Evolutionary conservation across 2,888 invertebrate species (phyloP), one percentile per base, ranked within the genome.

Genomic region (Mystacides longicornis): DNA sequence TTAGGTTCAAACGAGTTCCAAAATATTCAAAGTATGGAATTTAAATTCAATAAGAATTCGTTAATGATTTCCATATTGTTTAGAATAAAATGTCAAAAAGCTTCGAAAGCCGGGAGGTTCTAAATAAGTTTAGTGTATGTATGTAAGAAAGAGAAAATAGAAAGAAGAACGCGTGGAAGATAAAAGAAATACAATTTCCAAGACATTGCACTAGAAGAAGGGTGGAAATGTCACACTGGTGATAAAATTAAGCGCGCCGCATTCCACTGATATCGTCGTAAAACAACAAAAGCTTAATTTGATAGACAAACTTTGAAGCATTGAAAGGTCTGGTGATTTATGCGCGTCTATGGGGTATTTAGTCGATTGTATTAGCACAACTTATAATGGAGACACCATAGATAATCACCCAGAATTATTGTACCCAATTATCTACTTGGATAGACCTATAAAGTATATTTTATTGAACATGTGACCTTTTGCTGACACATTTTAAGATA

Each of bases 161-260:
- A 49, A 48, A 49, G 22, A 42, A 43, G 31, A 53, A 23, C 37
- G 53, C 48, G 53, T 42, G 18, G 42, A 49, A 37, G 48, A 49
- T 48, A 53, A 52, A 46, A 49, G 53, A 23, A 49, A 49, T 53
- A 49, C 37, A 37, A 37, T 23, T 53, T 53, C 33, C 49, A 49
- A 53, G 53, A 49, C 42, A 48, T 53, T 48, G 48, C 53, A 47
- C 53, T 20, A 19, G 23, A n/a, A 47, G 37, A 49, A 53, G n/a
- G 49, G 4, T 47, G 14, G 49, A 53, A 53, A 53, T 53, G 53
- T 53, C 53, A 53, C 49, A 23, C 18, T 18, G 42, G 47, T 47
- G 31, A 52, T 52, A 52, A 52, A 51, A 47, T 42, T 43, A 42
- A 23, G 43, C 16, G 3, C 14, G 37, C 37, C 14, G 16, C 37